phyloP scores from a whole-genome alignment of 2,888 invertebrate genomes.

The Tenthredo notha region DNA sequence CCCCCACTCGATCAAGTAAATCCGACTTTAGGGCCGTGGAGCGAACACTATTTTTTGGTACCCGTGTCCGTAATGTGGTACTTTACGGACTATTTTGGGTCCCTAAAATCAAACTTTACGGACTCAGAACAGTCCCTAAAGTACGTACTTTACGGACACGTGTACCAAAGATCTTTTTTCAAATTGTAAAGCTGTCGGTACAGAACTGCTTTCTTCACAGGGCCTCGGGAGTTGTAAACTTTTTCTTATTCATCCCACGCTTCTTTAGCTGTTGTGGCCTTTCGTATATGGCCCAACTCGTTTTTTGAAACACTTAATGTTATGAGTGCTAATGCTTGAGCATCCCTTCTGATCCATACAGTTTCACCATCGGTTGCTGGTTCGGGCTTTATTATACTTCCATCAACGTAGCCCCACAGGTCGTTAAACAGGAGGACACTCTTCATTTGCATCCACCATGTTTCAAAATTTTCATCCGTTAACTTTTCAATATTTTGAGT shows the following conservation, averaged over 20 bases:
- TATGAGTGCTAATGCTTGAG: constrained; percentile 53
- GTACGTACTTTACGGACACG: too few species aligned
- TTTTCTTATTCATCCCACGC: constrained; percentile 46
- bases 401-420: constrained; percentile 39
- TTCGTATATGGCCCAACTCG: constrained; percentile 52
- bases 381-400: background rate
- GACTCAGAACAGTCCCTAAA: too few species aligned
- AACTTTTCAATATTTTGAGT: constrained; percentile 41
- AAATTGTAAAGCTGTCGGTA: background rate
- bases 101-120: too few species aligned
- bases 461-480: constrained; percentile 44
- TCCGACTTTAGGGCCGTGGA: too few species aligned
- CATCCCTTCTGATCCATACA: constrained; percentile 34
- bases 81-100: too few species aligned
- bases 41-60: too few species aligned
- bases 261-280: constrained; percentile 30
- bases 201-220: constrained; percentile 52
- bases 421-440: constrained; percentile 22
- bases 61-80: too few species aligned
- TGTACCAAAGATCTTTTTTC: too few species aligned
- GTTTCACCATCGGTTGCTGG: background rate
- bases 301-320: constrained; percentile 44
- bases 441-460: constrained; percentile 38
- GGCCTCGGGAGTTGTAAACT: constrained; percentile 51
- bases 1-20: too few species aligned